These are phyloP conservation scores for Orchesellides sinensis DNA, from an alignment of 2,888 invertebrate genomes.

Conservation along the genomic window DNA sequence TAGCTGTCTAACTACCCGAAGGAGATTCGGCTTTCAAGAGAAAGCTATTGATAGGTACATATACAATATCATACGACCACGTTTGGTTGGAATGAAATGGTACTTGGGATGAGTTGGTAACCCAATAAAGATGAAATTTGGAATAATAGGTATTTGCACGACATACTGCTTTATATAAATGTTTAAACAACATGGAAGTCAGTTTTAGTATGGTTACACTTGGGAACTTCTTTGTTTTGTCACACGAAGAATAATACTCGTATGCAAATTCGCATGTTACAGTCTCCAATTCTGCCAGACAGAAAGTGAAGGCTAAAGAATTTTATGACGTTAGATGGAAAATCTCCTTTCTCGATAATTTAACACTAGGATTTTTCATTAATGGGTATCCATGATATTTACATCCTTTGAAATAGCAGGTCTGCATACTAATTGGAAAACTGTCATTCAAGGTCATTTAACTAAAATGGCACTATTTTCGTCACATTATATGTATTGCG, in stretches of 20 bases:
- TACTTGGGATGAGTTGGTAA: too few relatives aligned
- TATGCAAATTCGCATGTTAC: constrained; percentile 55
- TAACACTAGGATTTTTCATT: background rate
- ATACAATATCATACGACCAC: too few relatives aligned
- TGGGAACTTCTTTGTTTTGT: constrained; percentile 29
- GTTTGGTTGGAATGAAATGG: too few relatives aligned
- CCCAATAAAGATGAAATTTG: background rate
- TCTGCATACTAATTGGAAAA: constrained; percentile 51
- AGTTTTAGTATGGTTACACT: constrained; percentile 12
- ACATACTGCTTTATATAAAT: too few relatives aligned
- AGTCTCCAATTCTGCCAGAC: constrained; percentile 23
- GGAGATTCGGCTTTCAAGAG: too few relatives aligned
- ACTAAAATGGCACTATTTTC: background rate
- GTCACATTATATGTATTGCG: background rate
- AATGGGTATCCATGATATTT: background rate
- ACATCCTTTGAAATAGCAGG: background rate
- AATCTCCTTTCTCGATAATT: constrained; percentile 39
- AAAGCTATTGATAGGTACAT: too few relatives aligned
- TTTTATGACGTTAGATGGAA: constrained; percentile 40
- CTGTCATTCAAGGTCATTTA: constrained; percentile 49
- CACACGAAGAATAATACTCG: too few relatives aligned
- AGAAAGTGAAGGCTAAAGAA: constrained; percentile 49
- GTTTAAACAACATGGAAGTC: too few relatives aligned
- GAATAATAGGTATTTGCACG: too few relatives aligned
- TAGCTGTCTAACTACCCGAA: too few relatives aligned